phyloP scores from a whole-genome alignment of 2,888 invertebrate species.

The Sceliomorpha sp. region DNA sequence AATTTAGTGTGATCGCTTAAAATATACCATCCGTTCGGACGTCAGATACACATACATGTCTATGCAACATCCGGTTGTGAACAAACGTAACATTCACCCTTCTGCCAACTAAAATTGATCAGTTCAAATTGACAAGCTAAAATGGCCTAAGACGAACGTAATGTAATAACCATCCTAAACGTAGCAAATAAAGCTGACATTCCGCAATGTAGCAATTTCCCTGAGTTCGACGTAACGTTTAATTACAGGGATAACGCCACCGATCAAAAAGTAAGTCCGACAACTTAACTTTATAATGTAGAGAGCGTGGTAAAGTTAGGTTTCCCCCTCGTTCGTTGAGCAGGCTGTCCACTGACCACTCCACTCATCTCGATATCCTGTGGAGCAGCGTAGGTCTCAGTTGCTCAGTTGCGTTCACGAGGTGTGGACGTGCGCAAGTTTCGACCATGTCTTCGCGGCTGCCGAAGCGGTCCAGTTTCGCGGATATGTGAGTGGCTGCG shows the following conservation, averaged over 20 bases:
- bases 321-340: slow-evolving; percentile 15
- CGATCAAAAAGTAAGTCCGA: slow-evolving; percentile 4
- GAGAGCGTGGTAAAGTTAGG: slow-evolving; percentile 7
- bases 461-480: slow-evolving; percentile 36
- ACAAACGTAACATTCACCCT: too few relatives aligned
- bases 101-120: too few relatives aligned
- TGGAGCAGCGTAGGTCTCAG: slow-evolving; percentile 55
- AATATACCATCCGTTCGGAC: too few relatives aligned
- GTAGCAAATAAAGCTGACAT: too few relatives aligned
- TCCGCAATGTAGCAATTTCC: too few relatives aligned
- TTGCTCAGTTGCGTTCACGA: slow-evolving; percentile 76
- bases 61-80: too few relatives aligned
- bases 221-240: too few relatives aligned
- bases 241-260: not conserved
- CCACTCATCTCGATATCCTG: slow-evolving; percentile 36
- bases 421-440: slow-evolving; percentile 64
- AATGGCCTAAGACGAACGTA: too few relatives aligned
- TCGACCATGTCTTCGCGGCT: slow-evolving; percentile 36
- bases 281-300: slow-evolving; percentile 25
- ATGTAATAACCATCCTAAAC: too few relatives aligned
- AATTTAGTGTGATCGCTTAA: too few relatives aligned
- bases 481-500: slow-evolving; percentile 32
- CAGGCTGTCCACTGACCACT: slow-evolving; percentile 22
- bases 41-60: too few relatives aligned
- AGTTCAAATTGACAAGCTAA: too few relatives aligned